These are phyloP conservation scores for Eleutherodactylus coqui DNA, from an alignment of 2,797 vertebrate species.

Conservation along the genomic window DNA sequence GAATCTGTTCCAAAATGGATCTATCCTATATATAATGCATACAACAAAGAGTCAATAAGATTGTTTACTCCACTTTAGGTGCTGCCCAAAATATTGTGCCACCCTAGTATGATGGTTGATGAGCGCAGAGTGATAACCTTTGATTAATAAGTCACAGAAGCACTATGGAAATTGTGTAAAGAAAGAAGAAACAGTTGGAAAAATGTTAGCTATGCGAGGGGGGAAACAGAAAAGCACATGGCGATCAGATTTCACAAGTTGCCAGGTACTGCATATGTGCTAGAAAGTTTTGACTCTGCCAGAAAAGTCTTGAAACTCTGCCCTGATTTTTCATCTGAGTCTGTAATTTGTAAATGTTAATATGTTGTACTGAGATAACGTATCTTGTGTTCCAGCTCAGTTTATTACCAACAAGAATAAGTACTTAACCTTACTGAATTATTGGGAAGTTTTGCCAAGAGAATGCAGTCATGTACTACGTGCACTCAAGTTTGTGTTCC, in stretches of 20 bases:
- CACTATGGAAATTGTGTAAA: conserved; percentile 9
- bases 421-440: conserved; percentile 27
- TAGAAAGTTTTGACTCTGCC: conserved; percentile 38
- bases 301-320: conserved; percentile 22
- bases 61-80: neutral
- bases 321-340: neutral
- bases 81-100: neutral
- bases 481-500: neutral
- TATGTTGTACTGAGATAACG: neutral
- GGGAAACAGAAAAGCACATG: conserved; percentile 23
- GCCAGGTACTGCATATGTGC: conserved; percentile 44
- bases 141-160: neutral
- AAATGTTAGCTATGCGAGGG: conserved; percentile 55
- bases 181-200: conserved; percentile 14
- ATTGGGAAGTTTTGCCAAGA: conserved; percentile 10
- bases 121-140: neutral
- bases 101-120: neutral
- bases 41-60: neutral
- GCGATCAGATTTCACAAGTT: conserved; percentile 53
- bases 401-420: neutral
- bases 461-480: neutral
- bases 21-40: neutral
- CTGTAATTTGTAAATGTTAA: conserved; percentile 10
- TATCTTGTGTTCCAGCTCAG: conserved; percentile 12
- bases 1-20: neutral